phyloP scores from a whole-genome alignment of 1,140 invertebrate species.

The Propsilocerus akamusi region DNA sequence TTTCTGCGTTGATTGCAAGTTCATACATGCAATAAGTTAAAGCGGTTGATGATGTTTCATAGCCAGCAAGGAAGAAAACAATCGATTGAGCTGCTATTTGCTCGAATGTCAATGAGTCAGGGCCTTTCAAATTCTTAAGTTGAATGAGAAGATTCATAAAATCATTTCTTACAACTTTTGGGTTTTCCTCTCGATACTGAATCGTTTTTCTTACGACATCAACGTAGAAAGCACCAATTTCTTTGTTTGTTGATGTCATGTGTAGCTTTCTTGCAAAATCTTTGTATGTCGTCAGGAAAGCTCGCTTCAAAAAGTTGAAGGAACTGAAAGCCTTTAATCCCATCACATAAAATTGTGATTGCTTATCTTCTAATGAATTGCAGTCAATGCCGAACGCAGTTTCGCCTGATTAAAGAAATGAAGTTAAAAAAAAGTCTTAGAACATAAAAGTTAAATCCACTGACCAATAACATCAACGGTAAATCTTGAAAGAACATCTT shows the following conservation, averaged over 20 bases:
- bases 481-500: conserved; percentile 21
- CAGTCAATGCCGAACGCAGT: conserved; percentile 28
- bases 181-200: conserved; percentile 25
- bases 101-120: conserved; percentile 13
- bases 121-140: conserved; percentile 24
- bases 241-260: conserved; percentile 6
- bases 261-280: too few species aligned
- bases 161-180: conserved; percentile 29
- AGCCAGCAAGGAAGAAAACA: conserved; percentile 36
- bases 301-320: background rate
- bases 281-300: too few species aligned
- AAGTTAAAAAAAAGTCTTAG: too few species aligned
- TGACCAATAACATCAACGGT: conserved; percentile 22
- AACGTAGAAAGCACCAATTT: conserved; percentile 26
- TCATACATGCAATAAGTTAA: conserved; percentile 31
- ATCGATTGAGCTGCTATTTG: conserved; percentile 30
- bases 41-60: conserved; percentile 36
- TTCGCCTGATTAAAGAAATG: conserved; percentile 24
- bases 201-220: conserved; percentile 24
- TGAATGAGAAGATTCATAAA: conserved; percentile 38
- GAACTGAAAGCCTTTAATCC: conserved; percentile 7
- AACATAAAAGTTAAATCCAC: too few species aligned
- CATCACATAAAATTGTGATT: conserved; percentile 23
- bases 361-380: conserved; percentile 22
- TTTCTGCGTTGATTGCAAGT: conserved; percentile 31